Conservation (phyloP, 92 coral and sea anemone genomes). For the Ricordea florida region DNA sequence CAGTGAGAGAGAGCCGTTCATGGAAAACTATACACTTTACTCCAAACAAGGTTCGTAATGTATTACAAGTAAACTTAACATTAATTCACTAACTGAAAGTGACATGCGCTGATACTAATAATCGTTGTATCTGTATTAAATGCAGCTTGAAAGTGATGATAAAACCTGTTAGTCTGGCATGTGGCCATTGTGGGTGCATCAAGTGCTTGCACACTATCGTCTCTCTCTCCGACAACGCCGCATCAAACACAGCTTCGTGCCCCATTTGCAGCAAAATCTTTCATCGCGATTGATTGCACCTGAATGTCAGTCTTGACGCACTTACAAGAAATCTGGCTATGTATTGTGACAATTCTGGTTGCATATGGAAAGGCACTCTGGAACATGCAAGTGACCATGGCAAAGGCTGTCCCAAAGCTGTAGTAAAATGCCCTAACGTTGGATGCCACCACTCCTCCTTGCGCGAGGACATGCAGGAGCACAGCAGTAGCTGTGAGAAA, state of each 20-base stretch:
- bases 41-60: too few relatives aligned
- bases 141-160: too few relatives aligned
- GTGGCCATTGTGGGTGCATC: constrained; percentile 4
- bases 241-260: background rate
- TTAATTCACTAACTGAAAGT: too few relatives aligned
- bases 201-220: background rate
- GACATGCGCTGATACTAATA: too few relatives aligned
- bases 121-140: too few relatives aligned
- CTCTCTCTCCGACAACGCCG: background rate
- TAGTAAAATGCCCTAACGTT: too few relatives aligned
- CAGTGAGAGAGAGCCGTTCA: background rate
- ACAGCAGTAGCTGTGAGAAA: background rate
- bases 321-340: background rate
- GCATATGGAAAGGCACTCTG: background rate
- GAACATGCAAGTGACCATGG: background rate
- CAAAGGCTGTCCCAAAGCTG: constrained; percentile 7
- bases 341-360: background rate
- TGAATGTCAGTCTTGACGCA: background rate
- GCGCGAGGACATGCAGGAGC: constrained; percentile 4
- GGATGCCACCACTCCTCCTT: constrained; percentile 1
- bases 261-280: constrained; percentile 2
- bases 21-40: too few relatives aligned
- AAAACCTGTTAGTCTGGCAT: background rate
- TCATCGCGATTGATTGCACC: background rate
- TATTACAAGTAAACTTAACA: too few relatives aligned